A percentile compares a stretch with the other conserved stretches of the same genome.
Evolutionary conservation across 2,113 vertebrate species (phyloP).

Genomic region (Salvator merianae): DNA sequence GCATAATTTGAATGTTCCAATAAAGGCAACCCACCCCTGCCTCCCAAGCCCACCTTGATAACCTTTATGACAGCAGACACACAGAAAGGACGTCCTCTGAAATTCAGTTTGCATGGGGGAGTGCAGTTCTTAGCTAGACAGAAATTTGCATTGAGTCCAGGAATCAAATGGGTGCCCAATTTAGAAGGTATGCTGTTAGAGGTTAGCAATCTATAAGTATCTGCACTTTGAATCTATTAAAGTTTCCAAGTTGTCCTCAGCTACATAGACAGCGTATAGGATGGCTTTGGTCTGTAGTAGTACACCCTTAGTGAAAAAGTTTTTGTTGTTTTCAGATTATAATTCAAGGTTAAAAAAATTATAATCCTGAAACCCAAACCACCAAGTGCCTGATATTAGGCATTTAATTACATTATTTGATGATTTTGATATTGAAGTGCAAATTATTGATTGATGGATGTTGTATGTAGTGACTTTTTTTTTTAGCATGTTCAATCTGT

Average conservation of each 20-base stretch:
- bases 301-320: not conserved
- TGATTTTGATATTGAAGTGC: constrained; percentile 68
- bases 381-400: constrained; percentile 66
- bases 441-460: constrained; percentile 59
- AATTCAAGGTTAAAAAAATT: constrained; percentile 66
- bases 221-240: not conserved
- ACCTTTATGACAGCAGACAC: not conserved
- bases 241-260: not conserved
- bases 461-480: constrained; percentile 42
- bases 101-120: not conserved
- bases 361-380: constrained; percentile 55
- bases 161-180: not conserved
- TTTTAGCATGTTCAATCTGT: too few species aligned
- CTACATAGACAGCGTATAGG: not conserved
- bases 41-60: too few species aligned
- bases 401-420: constrained; percentile 70
- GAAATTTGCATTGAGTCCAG: not conserved
- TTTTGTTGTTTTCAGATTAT: constrained; percentile 23
- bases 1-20: not conserved
- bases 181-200: not conserved
- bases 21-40: too few species aligned
- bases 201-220: too few species aligned
- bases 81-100: not conserved
- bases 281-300: not conserved
- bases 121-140: too few species aligned